Percentiles rank a stretch among this genome's conserved stretches.
These are phyloP conservation scores for Ptyas mucosa DNA, from an alignment of 2,113 vertebrate species.

Conservation along the genomic window DNA sequence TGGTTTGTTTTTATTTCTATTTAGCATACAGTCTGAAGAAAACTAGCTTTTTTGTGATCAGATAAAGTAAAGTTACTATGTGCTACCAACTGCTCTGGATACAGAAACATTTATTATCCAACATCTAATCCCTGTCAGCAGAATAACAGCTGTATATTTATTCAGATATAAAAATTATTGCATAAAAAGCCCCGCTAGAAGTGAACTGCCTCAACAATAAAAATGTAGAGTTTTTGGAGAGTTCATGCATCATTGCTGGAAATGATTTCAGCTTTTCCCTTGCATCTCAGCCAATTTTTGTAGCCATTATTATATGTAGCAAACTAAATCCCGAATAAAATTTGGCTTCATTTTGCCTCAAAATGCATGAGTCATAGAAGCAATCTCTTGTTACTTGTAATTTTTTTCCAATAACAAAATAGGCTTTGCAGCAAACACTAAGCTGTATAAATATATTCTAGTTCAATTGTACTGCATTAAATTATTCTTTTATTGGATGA, in stretches of 20 bases:
- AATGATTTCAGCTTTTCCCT: background rate
- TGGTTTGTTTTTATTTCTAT: background rate
- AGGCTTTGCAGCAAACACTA: background rate
- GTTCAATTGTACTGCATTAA: background rate
- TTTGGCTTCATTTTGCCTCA: background rate
- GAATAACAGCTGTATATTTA: background rate
- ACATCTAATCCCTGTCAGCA: background rate
- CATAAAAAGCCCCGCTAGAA: constrained; percentile 6
- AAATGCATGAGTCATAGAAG: background rate
- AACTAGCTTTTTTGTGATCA: background rate
- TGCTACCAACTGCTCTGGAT: background rate
- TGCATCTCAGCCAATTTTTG: background rate
- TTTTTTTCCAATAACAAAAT: background rate
- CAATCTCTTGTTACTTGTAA: background rate
- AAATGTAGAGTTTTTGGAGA: background rate
- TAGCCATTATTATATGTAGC: background rate
- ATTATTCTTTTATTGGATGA: background rate
- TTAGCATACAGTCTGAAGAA: background rate
- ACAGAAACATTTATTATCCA: background rate
- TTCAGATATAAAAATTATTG: background rate
- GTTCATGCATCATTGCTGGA: background rate
- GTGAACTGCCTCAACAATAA: background rate
- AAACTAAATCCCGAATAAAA: background rate
- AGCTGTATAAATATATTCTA: background rate
- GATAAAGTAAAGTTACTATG: background rate